A percentile compares a stretch with the other conserved stretches of the same genome.
Evolutionary conservation across 2,797 vertebrate genomes (phyloP).

Genomic region (Neoniphon sammara): DNA sequence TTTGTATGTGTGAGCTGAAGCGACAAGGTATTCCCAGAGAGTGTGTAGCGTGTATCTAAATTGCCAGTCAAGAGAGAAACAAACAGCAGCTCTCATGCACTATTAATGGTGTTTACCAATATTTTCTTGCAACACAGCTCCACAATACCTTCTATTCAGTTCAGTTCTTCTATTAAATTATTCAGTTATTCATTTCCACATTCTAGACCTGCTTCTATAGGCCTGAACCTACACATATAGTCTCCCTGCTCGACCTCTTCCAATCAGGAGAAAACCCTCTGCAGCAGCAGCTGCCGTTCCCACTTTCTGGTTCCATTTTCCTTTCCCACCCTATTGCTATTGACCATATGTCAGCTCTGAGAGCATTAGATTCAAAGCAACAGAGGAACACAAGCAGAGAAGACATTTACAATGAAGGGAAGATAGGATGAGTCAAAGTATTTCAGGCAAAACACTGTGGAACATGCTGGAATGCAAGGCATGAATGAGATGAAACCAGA

Average conservation of each 20-base stretch:
- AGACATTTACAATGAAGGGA: slow-evolving; percentile 6
- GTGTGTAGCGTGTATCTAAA: not conserved
- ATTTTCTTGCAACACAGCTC: not conserved
- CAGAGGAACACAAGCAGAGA: slow-evolving; percentile 14
- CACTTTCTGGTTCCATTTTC: too few relatives aligned
- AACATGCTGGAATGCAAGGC: slow-evolving; percentile 14
- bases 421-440: slow-evolving; percentile 33
- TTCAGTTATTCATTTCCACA: not conserved
- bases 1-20: not conserved
- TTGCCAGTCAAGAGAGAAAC: slow-evolving; percentile 3
- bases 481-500: slow-evolving; percentile 19
- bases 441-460: slow-evolving; percentile 19
- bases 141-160: slow-evolving; percentile 19
- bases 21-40: slow-evolving; percentile 6
- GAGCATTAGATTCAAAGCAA: slow-evolving; percentile 1
- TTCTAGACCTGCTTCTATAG: not conserved
- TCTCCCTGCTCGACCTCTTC: not conserved
- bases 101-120: slow-evolving; percentile 38
- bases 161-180: too few relatives aligned
- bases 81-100: slow-evolving; percentile 31
- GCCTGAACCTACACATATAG: not conserved
- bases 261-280: not conserved
- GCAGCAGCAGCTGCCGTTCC: not conserved
- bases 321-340: not conserved
- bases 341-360: slow-evolving; percentile 25